phyloP scores from a whole-genome alignment of 2,888 invertebrate species.

The Calliopum simillimum region DNA sequence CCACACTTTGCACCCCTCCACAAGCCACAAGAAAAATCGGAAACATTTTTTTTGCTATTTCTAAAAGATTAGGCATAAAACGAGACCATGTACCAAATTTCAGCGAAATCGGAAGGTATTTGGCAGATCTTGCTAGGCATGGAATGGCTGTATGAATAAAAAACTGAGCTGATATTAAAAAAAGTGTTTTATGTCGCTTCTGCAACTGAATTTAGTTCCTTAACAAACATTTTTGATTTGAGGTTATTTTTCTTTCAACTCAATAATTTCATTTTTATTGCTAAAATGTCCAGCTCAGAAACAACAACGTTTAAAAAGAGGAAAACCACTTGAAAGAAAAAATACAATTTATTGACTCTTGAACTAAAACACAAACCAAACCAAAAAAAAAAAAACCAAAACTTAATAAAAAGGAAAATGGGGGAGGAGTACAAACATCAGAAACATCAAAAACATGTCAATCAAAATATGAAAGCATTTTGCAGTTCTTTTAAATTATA shows the following conservation, averaged over 20 bases:
- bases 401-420: background rate
- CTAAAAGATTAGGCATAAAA: no score
- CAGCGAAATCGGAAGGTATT: no score
- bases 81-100: no score
- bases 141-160: no score
- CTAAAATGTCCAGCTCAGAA: slow-evolving; percentile 28
- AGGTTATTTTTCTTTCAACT: background rate
- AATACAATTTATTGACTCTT: slow-evolving; percentile 39
- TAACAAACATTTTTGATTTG: no score
- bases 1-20: no score
- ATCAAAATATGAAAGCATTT: slow-evolving; percentile 52
- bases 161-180: no score
- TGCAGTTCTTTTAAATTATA: slow-evolving; percentile 46
- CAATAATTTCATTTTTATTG: slow-evolving; percentile 30
- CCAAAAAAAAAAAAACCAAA: background rate
- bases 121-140: no score
- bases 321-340: slow-evolving; percentile 15
- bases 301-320: background rate
- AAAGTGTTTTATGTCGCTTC: no score
- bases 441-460: slow-evolving; percentile 57
- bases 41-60: no score
- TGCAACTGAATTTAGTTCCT: no score
- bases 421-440: slow-evolving; percentile 34
- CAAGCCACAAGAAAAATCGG: no score
- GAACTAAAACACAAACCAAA: background rate